Base-by-base conservation (phyloP, 2,113 vertebrate species). In the Hemibagrus wyckioides region DNA sequence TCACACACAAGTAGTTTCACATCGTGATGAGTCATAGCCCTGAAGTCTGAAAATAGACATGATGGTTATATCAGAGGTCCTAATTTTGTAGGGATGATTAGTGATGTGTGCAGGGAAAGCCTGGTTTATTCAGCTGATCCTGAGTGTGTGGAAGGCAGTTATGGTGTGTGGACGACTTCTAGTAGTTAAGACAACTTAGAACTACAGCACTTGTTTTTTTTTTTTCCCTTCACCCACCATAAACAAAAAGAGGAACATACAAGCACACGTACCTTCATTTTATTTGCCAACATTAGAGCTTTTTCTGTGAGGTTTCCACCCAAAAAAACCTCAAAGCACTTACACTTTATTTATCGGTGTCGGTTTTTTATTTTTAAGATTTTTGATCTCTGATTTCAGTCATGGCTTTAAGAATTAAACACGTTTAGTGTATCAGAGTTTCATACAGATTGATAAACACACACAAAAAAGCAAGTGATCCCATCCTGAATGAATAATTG, bases 21-120 rank as follows among this genome's bases (percentile, higher is more conserved):
- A 10, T 28, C 59, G 76, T 86, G 76, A 54, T 86, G 61, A 80
- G 61, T 86, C 76, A 86, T 80, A 41, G 4, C 4, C 7, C 30
- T 65, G 41, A 52, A 36, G 57, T 39, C 76, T 80, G 36, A 9
- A 56, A 80, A 67, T 65, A n/a, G 21, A 56, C 48, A 56, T 56
- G 19, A 52, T 39, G 59, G 13, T 63, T 67, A 41, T 67, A 30
- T 33, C 41, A 50, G 19, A 30, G 41, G 48, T 63, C 4, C 17
- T n/a, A 61, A n/a, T 61, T 79, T 65, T 36, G 11, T 57, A 48
- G 25, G 39, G 39, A 25, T 79, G 75, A 52, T 79, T 77, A 85
- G 59, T 21, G n/a, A 67, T 67, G 21, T n/a, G 15, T 65, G 6
- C 14, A 4, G 59, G 57, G 44, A 39, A 36, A 65, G 21, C 56